Percentiles rank a stretch among this genome's conserved stretches.
Conservation (phyloP, 23 tunicate species). For the Halocynthia aurantium region DNA sequence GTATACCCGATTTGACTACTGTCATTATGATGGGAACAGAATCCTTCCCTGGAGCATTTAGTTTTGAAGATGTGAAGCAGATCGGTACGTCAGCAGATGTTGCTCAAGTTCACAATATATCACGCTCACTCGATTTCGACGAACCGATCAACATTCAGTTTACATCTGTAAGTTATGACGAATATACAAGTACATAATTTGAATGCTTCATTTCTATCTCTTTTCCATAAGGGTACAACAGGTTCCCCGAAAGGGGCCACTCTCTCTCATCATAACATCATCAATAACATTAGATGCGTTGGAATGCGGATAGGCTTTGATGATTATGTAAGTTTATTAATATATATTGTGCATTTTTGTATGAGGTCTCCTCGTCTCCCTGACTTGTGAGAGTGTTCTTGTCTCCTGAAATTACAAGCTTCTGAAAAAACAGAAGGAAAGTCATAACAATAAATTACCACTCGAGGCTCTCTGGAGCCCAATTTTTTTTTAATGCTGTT, state of each 20-base stretch:
- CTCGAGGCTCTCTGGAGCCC: no score
- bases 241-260: conserved; percentile 98
- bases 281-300: conserved; percentile 75
- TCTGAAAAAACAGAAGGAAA: no score
- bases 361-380: background rate
- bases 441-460: no score
- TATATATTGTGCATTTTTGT: background rate
- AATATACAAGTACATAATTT: background rate
- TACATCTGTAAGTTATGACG: conserved; percentile 65
- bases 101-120: conserved; percentile 46
- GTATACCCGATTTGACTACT: conserved; percentile 66
- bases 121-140: conserved; percentile 41
- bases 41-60: conserved; percentile 48
- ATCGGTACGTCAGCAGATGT: conserved; percentile 39
- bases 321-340: conserved; percentile 16
- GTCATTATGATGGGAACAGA: conserved; percentile 82
- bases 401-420: no score
- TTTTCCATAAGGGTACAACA: conserved; percentile 62
- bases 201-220: background rate
- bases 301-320: conserved; percentile 55
- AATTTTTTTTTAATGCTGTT: no score
- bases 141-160: conserved; percentile 91
- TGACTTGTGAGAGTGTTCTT: no score
- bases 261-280: conserved; percentile 77
- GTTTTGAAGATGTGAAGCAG: conserved; percentile 51